Base-by-base conservation (phyloP, 2,797 vertebrate genomes). In the Urocyon cinereoargenteus region DNA sequence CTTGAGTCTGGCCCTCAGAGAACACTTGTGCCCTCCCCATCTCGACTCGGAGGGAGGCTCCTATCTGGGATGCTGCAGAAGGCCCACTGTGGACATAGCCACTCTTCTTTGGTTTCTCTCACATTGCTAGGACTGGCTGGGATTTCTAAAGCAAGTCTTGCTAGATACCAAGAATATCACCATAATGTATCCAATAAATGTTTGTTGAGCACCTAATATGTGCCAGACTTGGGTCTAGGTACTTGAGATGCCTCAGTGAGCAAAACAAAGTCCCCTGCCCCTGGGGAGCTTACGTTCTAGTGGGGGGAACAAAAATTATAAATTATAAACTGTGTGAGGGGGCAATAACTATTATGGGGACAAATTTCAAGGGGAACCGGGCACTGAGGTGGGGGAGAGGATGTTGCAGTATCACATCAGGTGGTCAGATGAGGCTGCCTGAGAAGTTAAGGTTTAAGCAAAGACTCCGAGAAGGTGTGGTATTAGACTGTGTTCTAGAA, bases 31-130 rank as follows among this genome's bases (percentile, higher is more conserved):
- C 24, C 72, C 26, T 59, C 66, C 90, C 57, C 24, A 24, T 75
- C n/a, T 45, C 3, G 1, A 0, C 26, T 12, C 51, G 14, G 36
- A 3, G 15, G 66, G 36, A 70, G 22, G 28, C 62, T 2, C 6
- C 55, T 45, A 13, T 0, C 51, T 11, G 14, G 3, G 6, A 10
- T 5, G 64, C 21, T 24, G 2, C 14, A 12, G 18, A 2, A 22
- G 13, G 49, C 14, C 9, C 5, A 3, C 5, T 4, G 24, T 66
- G 57, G 49, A 59, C 31, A 19, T 4, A 13, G 19, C 34, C 9
- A 28, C 28, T 24, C 6, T 26, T 19, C n/a, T 73, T 14, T 4
- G 5, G 34, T 45, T 36, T 87, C 61, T 19, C 28, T 66, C 49
- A 22, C 8, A 0, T 15, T 12, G 31, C 62, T 19, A 19, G 87